Evolutionary conservation across 2,888 invertebrate species (phyloP).

Genomic region (Gymnocheta viridis): DNA sequence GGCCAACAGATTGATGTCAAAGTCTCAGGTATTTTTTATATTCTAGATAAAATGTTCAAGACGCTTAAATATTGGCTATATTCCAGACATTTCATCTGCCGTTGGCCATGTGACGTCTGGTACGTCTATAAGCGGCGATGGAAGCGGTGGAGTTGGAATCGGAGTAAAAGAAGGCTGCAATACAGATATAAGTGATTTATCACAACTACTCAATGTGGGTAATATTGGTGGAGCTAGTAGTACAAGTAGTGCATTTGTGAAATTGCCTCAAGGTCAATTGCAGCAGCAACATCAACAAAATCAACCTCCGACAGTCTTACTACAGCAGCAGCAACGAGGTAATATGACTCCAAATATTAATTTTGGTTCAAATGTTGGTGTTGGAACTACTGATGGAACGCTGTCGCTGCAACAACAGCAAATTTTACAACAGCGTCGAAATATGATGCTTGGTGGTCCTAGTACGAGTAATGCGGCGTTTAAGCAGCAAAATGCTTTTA

Average conservation of each 20-base stretch:
- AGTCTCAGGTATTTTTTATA: slow-evolving; percentile 76
- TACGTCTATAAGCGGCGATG: slow-evolving; percentile 73
- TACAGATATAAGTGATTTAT: slow-evolving; percentile 73
- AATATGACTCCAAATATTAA: slow-evolving; percentile 72
- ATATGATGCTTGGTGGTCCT: slow-evolving; percentile 70
- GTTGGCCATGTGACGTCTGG: slow-evolving; percentile 77
- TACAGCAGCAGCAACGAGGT: slow-evolving; percentile 71
- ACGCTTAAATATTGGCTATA: background rate
- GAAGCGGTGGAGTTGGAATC: slow-evolving; percentile 18
- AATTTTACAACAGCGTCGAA: slow-evolving; percentile 73
- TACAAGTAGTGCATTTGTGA: slow-evolving; percentile 64
- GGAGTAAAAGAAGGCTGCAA: slow-evolving; percentile 41
- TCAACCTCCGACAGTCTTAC: slow-evolving; percentile 63
- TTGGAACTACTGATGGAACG: slow-evolving; percentile 20
- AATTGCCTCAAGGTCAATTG: slow-evolving; percentile 56
- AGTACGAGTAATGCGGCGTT: slow-evolving; percentile 69
- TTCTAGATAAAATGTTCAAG: background rate
- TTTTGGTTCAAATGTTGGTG: slow-evolving; percentile 40
- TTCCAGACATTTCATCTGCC: slow-evolving; percentile 76
- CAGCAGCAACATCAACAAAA: slow-evolving; percentile 73
- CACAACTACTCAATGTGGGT: slow-evolving; percentile 71
- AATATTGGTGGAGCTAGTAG: slow-evolving; percentile 41
- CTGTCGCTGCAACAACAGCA: slow-evolving; percentile 73
- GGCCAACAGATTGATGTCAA: slow-evolving; percentile 88
- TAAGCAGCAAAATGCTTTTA: slow-evolving; percentile 68